Evolutionary conservation across 1,140 invertebrate genomes (phyloP).

Genomic region (Trialeurodes vaporariorum): DNA sequence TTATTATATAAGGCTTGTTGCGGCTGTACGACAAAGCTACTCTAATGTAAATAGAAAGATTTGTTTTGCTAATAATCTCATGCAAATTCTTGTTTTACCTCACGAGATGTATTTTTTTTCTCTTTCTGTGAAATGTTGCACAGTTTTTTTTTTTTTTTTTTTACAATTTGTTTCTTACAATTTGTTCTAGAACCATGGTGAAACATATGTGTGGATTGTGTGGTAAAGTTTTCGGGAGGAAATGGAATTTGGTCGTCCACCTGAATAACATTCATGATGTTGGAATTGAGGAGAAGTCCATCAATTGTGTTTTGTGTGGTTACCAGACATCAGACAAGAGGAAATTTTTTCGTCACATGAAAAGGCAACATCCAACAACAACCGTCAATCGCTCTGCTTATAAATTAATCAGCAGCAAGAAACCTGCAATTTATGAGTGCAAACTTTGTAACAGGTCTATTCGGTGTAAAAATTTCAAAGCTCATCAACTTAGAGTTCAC

Average conservation of each 20-base stretch:
- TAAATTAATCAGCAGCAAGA: background rate
- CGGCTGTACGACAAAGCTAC: too few species aligned
- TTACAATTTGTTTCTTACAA: background rate
- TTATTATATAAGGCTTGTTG: too few species aligned
- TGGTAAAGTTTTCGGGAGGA: background rate
- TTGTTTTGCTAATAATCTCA: too few species aligned
- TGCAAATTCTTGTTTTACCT: too few species aligned
- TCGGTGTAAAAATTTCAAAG: background rate
- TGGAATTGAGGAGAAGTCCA: background rate
- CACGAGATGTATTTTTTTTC: too few species aligned
- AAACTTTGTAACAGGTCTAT: background rate
- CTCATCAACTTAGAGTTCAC: background rate
- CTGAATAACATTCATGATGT: background rate
- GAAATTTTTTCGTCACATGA: background rate
- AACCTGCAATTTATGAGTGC: background rate
- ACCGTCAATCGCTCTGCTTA: background rate
- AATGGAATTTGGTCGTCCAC: background rate
- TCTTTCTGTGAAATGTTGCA: too few species aligned
- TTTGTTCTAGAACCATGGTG: background rate
- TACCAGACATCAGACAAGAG: background rate
- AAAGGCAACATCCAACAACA: background rate
- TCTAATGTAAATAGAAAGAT: too few species aligned
- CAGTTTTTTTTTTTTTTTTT: too few species aligned
- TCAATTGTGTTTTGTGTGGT: background rate
- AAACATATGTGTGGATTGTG: background rate